These are phyloP conservation scores for Bimastos eiseni DNA, from an alignment of 2,888 invertebrate genomes.

Conservation along the genomic window DNA sequence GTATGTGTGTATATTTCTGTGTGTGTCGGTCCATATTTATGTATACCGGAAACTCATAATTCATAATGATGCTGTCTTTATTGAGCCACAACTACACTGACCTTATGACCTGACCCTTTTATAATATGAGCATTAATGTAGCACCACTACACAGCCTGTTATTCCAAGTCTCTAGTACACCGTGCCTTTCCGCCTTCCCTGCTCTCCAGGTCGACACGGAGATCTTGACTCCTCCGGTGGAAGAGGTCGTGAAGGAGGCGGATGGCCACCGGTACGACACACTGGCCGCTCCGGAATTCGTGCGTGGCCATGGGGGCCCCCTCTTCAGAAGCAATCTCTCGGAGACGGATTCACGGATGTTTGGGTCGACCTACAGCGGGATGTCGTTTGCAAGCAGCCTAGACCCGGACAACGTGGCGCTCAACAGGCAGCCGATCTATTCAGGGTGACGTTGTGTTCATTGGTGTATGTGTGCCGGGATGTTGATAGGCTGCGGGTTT, in stretches of 20 bases:
- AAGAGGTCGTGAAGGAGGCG: constrained; percentile 23
- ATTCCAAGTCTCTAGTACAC: neutral
- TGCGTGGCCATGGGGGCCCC: constrained; percentile 28
- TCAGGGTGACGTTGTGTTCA: constrained; percentile 64
- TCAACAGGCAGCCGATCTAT: constrained; percentile 66
- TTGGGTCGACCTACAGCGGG: constrained; percentile 57
- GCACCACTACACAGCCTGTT: no score
- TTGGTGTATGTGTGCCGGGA: neutral
- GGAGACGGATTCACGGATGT: constrained; percentile 43
- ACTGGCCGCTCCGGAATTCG: neutral
- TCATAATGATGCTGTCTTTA: neutral
- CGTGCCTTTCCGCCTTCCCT: neutral
- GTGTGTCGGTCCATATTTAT: no score
- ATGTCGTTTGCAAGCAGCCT: constrained; percentile 63
- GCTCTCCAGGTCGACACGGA: neutral
- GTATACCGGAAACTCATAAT: no score
- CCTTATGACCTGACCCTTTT: neutral
- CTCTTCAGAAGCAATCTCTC: constrained; percentile 38
- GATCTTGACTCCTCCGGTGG: neutral
- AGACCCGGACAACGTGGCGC: constrained; percentile 69
- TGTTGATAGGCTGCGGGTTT: no score
- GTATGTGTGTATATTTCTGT: no score
- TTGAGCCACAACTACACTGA: neutral
- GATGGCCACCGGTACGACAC: constrained; percentile 20
- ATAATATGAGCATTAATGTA: neutral